Conservation (phyloP, 1,140 invertebrate genomes). For the Danaus plexippus region DNA sequence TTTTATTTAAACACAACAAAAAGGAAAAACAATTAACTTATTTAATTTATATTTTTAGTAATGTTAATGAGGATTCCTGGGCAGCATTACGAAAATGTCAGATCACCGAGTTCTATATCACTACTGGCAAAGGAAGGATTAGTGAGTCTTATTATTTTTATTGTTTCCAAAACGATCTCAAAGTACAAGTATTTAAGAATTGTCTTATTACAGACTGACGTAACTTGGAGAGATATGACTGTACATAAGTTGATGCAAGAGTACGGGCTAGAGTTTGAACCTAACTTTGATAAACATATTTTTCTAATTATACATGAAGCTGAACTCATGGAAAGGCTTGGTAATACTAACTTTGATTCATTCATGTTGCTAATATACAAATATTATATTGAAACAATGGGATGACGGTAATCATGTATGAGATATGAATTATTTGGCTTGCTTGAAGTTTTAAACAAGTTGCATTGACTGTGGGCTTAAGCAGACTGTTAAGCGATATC, state of each 20-base stretch:
- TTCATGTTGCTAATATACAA: neutral
- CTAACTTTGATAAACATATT: slow-evolving; percentile 78
- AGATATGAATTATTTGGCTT: no score
- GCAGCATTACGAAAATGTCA: slow-evolving; percentile 62
- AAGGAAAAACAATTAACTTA: neutral
- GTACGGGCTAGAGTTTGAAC: slow-evolving; percentile 74
- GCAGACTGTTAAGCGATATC: no score
- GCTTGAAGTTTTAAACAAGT: no score
- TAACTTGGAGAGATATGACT: slow-evolving; percentile 78
- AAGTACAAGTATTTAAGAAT: neutral
- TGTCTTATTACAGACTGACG: slow-evolving; percentile 55
- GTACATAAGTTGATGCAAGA: slow-evolving; percentile 77
- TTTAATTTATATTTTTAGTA: slow-evolving; percentile 30
- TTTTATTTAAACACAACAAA: no score
- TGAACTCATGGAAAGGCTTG: slow-evolving; percentile 80
- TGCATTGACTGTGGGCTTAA: no score
- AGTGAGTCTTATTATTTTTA: slow-evolving; percentile 37
- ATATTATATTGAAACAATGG: no score
- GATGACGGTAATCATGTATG: no score
- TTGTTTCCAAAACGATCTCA: no score
- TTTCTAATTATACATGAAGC: slow-evolving; percentile 83
- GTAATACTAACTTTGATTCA: slow-evolving; percentile 25
- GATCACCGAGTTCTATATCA: slow-evolving; percentile 58
- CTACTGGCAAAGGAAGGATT: slow-evolving; percentile 60
- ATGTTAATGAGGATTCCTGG: slow-evolving; percentile 67